Evolutionary conservation across 1,140 invertebrate genomes (phyloP), one percentile per base, ranked within the genome.

Genomic region (Leptonema lineaticorne): DNA sequence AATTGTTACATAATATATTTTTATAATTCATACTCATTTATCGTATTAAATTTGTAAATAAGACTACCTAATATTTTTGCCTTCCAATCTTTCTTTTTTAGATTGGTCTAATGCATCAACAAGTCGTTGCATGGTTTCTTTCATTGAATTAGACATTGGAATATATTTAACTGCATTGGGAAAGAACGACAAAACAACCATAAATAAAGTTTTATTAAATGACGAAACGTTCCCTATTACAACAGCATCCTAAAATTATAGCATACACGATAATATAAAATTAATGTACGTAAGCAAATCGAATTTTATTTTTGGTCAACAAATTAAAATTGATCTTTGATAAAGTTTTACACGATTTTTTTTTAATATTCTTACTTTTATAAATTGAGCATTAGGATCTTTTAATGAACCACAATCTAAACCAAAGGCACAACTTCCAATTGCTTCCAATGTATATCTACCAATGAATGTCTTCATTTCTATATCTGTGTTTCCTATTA

Each of bases 401-500:
- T 73, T 77, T 16, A 81, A 72, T 22, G 79, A 76, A 66, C 77
- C 75, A 50, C 75, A 75, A 72, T 79, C 78, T 22, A 83, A 77
- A 0, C 81, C 81, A 78, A 83, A 83, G 11, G 79, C 81, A 72
- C 81, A 82, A 53, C 76, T 76, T 9, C 81, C 80, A 53, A 81
- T 83, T 1, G 80, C 78, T 75, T 83, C 80, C 18, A 83, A 68
- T n/a, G 81, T 83, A 59, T 77, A 82, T 70, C 78, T 76, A 0
- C 78, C 79, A 59, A 79, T 78, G 46, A 78, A 75, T 60, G 79
- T 74, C 74, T 83, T 82, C 75, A 81, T 77, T 74, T 82, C 81
- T 50, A 80, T 71, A 65, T 78, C 77, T 69, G 68, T 73, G 8
- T 76, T 75, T 71, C 77, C 78, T 48, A 33, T 65, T 73, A 29